Conservation (phyloP, 2,888 invertebrate species). For the Chrysomela aeneicollis region DNA sequence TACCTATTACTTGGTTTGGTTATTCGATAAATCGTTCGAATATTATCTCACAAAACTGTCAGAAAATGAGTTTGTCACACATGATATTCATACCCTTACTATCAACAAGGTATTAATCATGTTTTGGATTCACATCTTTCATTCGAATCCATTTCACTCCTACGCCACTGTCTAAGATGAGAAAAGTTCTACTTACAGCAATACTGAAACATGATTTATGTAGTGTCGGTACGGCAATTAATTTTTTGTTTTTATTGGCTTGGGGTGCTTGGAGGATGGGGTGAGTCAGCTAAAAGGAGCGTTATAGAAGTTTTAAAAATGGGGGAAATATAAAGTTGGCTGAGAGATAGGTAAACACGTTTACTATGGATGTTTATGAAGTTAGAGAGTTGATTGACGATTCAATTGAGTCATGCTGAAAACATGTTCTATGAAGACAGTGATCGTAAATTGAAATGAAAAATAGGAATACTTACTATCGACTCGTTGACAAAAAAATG, state of each 20-base stretch:
- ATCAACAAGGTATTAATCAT: background rate
- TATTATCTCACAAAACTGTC: no score
- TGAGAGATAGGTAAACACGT: slow-evolving; percentile 12
- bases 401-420: background rate
- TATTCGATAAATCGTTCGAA: no score
- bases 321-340: slow-evolving; percentile 20
- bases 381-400: background rate
- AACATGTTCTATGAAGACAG: background rate
- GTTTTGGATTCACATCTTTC: background rate
- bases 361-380: slow-evolving; percentile 1
- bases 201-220: slow-evolving; percentile 41
- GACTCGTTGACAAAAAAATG: no score
- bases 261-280: slow-evolving; percentile 19
- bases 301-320: slow-evolving; percentile 12
- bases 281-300: slow-evolving; percentile 33
- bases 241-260: slow-evolving; percentile 37
- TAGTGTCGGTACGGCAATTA: slow-evolving; percentile 42
- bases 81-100: no score
- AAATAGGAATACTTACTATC: no score
- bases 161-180: background rate
- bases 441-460: no score
- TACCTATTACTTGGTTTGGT: no score
- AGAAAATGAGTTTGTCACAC: no score
- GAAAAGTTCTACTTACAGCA: background rate
- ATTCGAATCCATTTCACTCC: background rate